Conservation (phyloP, 2,797 vertebrate genomes). For the Xiphophorus birchmanni region DNA sequence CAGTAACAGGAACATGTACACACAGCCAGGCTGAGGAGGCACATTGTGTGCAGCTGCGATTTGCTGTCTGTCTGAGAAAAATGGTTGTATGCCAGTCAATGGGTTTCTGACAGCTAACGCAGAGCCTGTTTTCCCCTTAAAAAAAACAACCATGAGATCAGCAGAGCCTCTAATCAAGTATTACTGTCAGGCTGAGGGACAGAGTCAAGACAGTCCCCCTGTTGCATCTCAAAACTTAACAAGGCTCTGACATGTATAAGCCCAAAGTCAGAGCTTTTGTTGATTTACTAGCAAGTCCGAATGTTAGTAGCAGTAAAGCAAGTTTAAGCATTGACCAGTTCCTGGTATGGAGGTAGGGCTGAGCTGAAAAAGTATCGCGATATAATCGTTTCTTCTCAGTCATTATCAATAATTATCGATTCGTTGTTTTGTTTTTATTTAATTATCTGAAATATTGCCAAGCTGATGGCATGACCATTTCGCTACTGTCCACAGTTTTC, state of each 20-base stretch:
- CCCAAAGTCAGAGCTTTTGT: not conserved
- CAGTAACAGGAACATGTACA: slow-evolving; percentile 28
- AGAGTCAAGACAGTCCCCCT: slow-evolving; percentile 26
- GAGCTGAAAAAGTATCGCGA: no score
- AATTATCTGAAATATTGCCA: no score
- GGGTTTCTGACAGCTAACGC: slow-evolving; percentile 39
- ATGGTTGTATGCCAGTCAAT: slow-evolving; percentile 7
- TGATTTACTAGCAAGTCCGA: slow-evolving; percentile 9
- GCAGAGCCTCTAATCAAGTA: slow-evolving; percentile 47
- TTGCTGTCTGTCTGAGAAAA: slow-evolving; percentile 15
- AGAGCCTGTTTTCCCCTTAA: slow-evolving; percentile 34
- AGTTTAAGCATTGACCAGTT: not conserved
- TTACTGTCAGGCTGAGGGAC: slow-evolving; percentile 42
- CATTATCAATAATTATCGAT: no score
- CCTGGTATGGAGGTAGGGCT: not conserved
- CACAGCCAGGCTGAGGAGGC: slow-evolving; percentile 15
- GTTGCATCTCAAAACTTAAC: slow-evolving; percentile 27
- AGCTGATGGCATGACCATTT: no score
- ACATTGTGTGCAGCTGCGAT: slow-evolving; percentile 11
- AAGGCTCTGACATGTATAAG: slow-evolving; percentile 18
- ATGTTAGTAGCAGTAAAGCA: not conserved
- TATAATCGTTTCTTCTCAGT: no score
- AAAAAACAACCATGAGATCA: slow-evolving; percentile 28
- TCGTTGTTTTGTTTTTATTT: no score
- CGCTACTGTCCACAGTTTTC: no score